Base-by-base conservation (phyloP, 2,797 vertebrate genomes). In the Halcyon smyrnensis region DNA sequence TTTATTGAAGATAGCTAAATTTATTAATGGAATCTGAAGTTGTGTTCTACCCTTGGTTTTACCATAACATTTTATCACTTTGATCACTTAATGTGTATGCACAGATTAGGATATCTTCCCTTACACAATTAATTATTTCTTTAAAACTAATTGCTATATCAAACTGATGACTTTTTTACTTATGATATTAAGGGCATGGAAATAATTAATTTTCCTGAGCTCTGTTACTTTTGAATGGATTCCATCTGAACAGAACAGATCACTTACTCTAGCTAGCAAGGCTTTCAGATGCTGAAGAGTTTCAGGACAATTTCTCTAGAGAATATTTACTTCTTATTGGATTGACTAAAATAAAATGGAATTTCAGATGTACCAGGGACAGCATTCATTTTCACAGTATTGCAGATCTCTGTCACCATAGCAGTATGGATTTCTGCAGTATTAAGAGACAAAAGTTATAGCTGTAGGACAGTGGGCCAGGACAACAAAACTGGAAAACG, bases 211-310 rank as follows among this genome's bases (percentile, higher is more conserved):
- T 84, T 92, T 94, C 56, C 92, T 84, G 28, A 77, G 53, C 34
- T 96, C 74, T 59, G 25, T 59, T 87, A 87, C 34, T 88, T 86
- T n/a, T 76, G 77, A 89, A 74, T 86, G 59, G 48, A 81, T 88
- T 95, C 59, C 48, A 84, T 46, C 46, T 70, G 37, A 36, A 91
- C 15, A 30, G 76, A 93, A 86, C 24, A 95, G 39, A 75, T 71
- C 15, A 16, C 27, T 3, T 6, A 18, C 16, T 92, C 34, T 87
- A 88, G 71, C 34, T 87, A 88, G 71, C 27, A 24, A 70, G 28
- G 16, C 5, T 95, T 94, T 94, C 34, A 63, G 48, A 79, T 79
- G 65, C 19, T 68, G 34, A 84, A n/a, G 27, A 24, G n/a, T 56
- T 84, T 89, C 37, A 32, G 6, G 27, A 56, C 4, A 27, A 46